Evolutionary conservation across 2,888 invertebrate species (phyloP), one percentile per base, ranked within the genome.

Genomic region (Griposia aprilina): DNA sequence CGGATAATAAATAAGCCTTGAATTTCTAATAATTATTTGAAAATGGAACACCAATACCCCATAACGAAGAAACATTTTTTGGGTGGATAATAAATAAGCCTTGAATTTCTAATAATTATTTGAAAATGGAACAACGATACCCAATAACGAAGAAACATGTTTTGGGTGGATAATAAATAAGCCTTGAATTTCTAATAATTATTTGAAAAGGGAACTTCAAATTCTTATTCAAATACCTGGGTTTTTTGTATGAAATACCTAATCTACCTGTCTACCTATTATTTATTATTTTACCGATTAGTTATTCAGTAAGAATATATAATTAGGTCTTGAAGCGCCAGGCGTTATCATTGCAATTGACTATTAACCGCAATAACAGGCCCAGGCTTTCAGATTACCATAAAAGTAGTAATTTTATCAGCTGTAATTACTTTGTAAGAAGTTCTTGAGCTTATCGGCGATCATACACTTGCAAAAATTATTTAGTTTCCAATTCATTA

Each of bases 311-410:
- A 66, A 20, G 15, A 45, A 20, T 72, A 48, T 77, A 20, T 41
- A n/a, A 48, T 30, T 23, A 15, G n/a, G 55, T 52, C 41, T 55
- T 7, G 13, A 68, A 68, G 60, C 52, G 67, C 70, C 71, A 52
- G 50, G 67, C 67, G 45, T 45, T 71, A 82, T 67, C 67, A 57
- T 30, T 67, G 45, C 57, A 50, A 15, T 45, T 50, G 48, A n/a
- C 41, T 45, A 57, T 67, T 52, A 30, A 13, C 13, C 0, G 57
- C 55, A 52, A 45, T 55, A 68, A 59, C 13, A 59, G 63, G n/a
- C 30, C 3, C 36, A 52, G 20, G 15, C 20, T 68, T 68, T 30
- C 6, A 68, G 36, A 72, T 78, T 55, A 66, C 11, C n/a, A 60
- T 66, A 23, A 59, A 68, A 26, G 0, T 30, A 20, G 52, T 48